Evolutionary conservation across 2,797 vertebrate species (phyloP).

Genomic region (Enteromius viviparus): DNA sequence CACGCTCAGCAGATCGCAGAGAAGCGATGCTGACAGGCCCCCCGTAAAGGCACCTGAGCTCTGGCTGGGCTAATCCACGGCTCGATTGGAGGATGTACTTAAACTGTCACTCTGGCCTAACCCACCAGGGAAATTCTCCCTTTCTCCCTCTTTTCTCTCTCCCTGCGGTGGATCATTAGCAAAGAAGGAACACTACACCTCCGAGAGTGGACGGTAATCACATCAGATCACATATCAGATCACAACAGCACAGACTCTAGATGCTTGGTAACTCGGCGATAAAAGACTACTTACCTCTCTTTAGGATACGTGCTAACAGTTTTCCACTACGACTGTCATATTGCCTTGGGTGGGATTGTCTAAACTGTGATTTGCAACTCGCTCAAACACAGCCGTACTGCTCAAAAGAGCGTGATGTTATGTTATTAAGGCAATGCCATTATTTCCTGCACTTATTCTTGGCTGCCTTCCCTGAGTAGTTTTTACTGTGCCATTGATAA

Average conservation of each 20-base stretch:
- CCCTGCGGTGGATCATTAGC: constrained; percentile 23
- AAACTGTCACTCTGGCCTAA: constrained; percentile 45
- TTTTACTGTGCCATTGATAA: constrained; percentile 37
- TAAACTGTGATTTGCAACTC: constrained; percentile 41
- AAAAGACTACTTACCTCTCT: constrained; percentile 45
- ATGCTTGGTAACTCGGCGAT: constrained; percentile 10
- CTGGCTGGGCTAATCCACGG: constrained; percentile 42
- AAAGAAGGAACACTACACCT: constrained; percentile 42
- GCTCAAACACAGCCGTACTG: constrained; percentile 23
- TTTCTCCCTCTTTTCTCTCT: constrained; percentile 44
- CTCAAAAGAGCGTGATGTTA: constrained; percentile 37
- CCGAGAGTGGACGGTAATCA: constrained; percentile 47
- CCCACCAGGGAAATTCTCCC: constrained; percentile 44
- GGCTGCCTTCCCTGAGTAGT: constrained; percentile 23
- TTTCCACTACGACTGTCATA: constrained; percentile 35
- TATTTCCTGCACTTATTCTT: constrained; percentile 43
- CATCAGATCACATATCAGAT: constrained; percentile 48
- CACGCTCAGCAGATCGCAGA: constrained; percentile 32
- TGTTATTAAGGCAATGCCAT: constrained; percentile 41
- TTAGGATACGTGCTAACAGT: constrained; percentile 33
- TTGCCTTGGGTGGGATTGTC: constrained; percentile 27
- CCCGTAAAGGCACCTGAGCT: constrained; percentile 33
- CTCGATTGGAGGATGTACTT: constrained; percentile 45
- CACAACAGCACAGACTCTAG: constrained; percentile 41
- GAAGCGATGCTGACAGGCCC: constrained; percentile 39